Evolutionary conservation across 2,888 invertebrate species (phyloP).

Genomic region (Andrena camellia): DNA sequence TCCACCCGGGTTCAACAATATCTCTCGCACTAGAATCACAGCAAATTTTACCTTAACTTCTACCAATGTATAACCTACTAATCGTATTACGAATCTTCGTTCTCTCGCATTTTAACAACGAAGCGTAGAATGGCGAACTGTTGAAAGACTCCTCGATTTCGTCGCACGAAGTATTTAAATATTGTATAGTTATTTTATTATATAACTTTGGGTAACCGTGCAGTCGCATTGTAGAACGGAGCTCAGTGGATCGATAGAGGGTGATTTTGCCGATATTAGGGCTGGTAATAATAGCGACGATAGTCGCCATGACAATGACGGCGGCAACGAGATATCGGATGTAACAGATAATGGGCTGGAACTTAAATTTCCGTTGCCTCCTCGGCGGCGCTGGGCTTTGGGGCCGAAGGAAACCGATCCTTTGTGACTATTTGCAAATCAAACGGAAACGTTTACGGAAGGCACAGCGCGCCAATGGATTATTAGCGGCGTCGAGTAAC

Average conservation of each 20-base stretch:
- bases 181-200: background rate
- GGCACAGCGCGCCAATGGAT: constrained; percentile 24
- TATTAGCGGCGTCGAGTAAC: constrained; percentile 35
- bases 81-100: no score
- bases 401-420: constrained; percentile 49
- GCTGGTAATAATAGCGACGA: constrained; percentile 56
- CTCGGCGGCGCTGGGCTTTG: constrained; percentile 15
- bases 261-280: constrained; percentile 59
- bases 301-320: constrained; percentile 57
- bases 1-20: no score
- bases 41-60: no score
- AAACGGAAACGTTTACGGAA: constrained; percentile 56
- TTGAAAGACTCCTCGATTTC: background rate
- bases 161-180: background rate
- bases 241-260: constrained; percentile 12
- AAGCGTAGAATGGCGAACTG: no score
- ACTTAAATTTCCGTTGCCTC: constrained; percentile 67
- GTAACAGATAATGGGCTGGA: constrained; percentile 64
- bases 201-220: no score
- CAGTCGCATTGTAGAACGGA: background rate
- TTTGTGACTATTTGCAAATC: constrained; percentile 62
- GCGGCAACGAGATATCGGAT: constrained; percentile 65
- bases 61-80: no score
- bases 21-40: no score
- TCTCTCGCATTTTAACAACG: no score